Evolutionary conservation across 2,888 invertebrate genomes (phyloP), one percentile per base, ranked within the genome.

Genomic region (Stenoptilia bipunctidactyla): DNA sequence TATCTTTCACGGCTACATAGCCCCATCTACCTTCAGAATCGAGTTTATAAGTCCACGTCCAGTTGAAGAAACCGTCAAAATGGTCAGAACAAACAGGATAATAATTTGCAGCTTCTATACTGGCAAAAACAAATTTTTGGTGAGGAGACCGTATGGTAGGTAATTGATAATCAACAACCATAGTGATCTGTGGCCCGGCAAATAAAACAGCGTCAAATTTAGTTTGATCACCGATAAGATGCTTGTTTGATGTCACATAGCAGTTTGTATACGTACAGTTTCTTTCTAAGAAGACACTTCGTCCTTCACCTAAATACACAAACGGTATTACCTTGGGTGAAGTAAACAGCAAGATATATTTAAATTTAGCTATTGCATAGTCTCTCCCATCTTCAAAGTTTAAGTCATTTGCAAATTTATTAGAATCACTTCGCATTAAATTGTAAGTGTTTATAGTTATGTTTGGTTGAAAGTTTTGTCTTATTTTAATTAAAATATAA

Each of bases 31-130:
- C 49, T 40, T 61, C 51, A 0, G 59, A 60, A 27, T 57, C 54
- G 1, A 58, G 36, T 37, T 38, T 46, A 15, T 60, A 61, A 0
- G 58, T 61, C 57, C 57, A 56, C 1, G 61, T 59, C 57, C 58
- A 59, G 33, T 62, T 61, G 33, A 61, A 63, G 33, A 40, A 48
- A 2, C 45, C 43, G 41, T 42, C 20, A 41, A 40, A 13, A 45
- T 35, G 1, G 46, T 27, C 15, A 46, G 45, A 5, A 39, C 14
- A 40, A 5, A 13, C 34, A 13, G 34, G 34, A 8, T 13, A 13
- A 9, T 34, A 13, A 2, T 13, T 8, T 4, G 34, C 13, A 5
- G 34, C 9, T 13, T 34, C 34, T 5, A 13, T 34, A 13, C 13
- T 34, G 3, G 9, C 8, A 13, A 13, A 34, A 2, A 34, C 9